A percentile compares a stretch with the other conserved stretches of the same genome.
These are phyloP conservation scores for Mylabris sibirica DNA, from an alignment of 2,888 invertebrate genomes.

Conservation along the genomic window DNA sequence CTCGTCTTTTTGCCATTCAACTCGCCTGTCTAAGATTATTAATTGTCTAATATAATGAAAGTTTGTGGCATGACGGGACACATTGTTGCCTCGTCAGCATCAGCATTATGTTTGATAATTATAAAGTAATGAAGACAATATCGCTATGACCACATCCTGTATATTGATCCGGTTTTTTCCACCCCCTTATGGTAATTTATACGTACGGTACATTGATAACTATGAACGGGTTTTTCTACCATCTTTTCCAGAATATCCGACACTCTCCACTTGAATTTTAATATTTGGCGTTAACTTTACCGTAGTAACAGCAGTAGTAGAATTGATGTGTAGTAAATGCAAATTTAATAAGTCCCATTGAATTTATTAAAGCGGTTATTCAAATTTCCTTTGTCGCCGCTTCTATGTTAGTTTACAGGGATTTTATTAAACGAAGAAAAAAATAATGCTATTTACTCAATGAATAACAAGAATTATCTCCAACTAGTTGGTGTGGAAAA, in stretches of 20 bases:
- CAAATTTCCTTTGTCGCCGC: slow-evolving; percentile 23
- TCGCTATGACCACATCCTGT: slow-evolving; percentile 12
- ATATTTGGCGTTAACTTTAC: slow-evolving; percentile 29
- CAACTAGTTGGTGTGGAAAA: background rate
- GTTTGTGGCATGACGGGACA: background rate
- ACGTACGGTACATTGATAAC: slow-evolving; percentile 28
- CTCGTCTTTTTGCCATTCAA: background rate
- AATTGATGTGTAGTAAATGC: slow-evolving; percentile 33
- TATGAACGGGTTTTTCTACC: slow-evolving; percentile 19
- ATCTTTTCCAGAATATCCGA: slow-evolving; percentile 15
- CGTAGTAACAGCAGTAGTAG: slow-evolving; percentile 19
- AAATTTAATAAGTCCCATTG: slow-evolving; percentile 32
- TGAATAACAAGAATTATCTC: background rate
- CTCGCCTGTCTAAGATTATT: background rate
- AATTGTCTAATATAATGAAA: background rate
- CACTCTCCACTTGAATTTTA: slow-evolving; percentile 34
- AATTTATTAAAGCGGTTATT: slow-evolving; percentile 30
- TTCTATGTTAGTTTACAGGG: background rate
- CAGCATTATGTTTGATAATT: slow-evolving; percentile 31
- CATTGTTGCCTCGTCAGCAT: slow-evolving; percentile 7
- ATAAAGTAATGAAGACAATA: slow-evolving; percentile 24
- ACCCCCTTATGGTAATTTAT: background rate
- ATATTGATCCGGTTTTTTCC: slow-evolving; percentile 11
- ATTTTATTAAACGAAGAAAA: background rate
- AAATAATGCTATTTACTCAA: background rate